phyloP scores from a whole-genome alignment of 2,888 invertebrate genomes.

The Drosophila macrospina region DNA sequence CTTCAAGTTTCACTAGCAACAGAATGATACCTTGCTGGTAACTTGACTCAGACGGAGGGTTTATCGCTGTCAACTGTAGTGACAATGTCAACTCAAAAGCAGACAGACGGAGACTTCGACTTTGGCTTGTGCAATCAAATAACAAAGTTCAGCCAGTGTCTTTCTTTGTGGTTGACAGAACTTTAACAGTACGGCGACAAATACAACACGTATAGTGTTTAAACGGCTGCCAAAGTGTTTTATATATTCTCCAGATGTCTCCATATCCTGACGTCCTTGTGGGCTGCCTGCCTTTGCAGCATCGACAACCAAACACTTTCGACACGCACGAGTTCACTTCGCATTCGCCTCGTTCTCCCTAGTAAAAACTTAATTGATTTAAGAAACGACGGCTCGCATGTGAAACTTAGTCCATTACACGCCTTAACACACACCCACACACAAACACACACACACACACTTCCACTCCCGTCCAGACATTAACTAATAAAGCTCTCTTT shows the following conservation, averaged over 20 bases:
- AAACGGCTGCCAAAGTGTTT: constrained; percentile 52
- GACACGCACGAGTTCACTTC: constrained; percentile 66
- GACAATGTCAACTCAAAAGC: constrained; percentile 37
- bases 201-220: constrained; percentile 63
- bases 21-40: constrained; percentile 2
- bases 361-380: constrained; percentile 68
- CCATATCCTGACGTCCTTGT: constrained; percentile 7
- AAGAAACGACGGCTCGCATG: constrained; percentile 44
- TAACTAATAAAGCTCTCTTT: constrained; percentile 34
- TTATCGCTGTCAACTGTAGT: constrained; percentile 23
- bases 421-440: constrained; percentile 18
- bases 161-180: constrained; percentile 24
- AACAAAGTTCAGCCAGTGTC: constrained; percentile 44
- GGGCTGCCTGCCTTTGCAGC: constrained; percentile 3
- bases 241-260: not conserved
- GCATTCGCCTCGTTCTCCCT: constrained; percentile 22
- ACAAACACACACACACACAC: constrained; percentile 3
- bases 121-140: constrained; percentile 60
- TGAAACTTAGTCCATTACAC: constrained; percentile 48
- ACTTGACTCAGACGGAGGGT: constrained; percentile 9
- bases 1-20: constrained; percentile 29
- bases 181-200: constrained; percentile 57
- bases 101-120: not conserved
- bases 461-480: constrained; percentile 3
- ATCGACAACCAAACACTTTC: constrained; percentile 34